phyloP scores from a whole-genome alignment of 2,888 invertebrate genomes.

The Tortrix viridana region DNA sequence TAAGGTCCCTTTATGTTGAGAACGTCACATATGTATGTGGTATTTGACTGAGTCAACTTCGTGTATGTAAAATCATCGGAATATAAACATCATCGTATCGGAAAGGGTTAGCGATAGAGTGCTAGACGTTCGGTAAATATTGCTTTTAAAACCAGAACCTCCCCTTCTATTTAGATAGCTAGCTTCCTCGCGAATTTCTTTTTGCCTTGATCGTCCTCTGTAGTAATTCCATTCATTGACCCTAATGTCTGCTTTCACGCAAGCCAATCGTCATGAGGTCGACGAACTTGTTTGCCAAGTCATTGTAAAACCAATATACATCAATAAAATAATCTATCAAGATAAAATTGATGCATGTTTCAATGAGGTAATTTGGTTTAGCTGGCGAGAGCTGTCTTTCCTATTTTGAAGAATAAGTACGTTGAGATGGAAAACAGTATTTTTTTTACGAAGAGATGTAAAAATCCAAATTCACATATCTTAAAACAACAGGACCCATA shows the following conservation, averaged over 20 bases:
- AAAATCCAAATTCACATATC: not conserved
- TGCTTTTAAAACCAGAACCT: conserved; percentile 14
- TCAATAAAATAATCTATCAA: conserved; percentile 37
- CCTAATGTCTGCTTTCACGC: conserved; percentile 39
- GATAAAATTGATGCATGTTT: conserved; percentile 33
- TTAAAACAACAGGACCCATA: not conserved
- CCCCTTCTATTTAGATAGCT: conserved; percentile 26
- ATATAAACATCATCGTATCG: not conserved
- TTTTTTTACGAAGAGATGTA: not conserved
- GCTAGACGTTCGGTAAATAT: conserved; percentile 32
- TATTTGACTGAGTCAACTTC: not conserved
- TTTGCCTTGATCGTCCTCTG: conserved; percentile 35
- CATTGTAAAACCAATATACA: conserved; percentile 36
- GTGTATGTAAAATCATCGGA: not conserved
- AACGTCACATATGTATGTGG: too few relatives aligned
- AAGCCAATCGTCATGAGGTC: conserved; percentile 36
- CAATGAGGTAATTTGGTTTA: conserved; percentile 21
- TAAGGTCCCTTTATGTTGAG: too few relatives aligned
- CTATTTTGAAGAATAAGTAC: conserved; percentile 19
- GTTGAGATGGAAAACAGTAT: not conserved
- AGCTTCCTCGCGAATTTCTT: conserved; percentile 30
- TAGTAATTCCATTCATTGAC: conserved; percentile 38
- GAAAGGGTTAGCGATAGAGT: conserved; percentile 17
- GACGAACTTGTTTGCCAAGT: conserved; percentile 36
- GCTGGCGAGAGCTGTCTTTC: conserved; percentile 14